Evolutionary conservation across 2,888 invertebrate genomes (phyloP).

Genomic region (Troglohyphantes excavatus): DNA sequence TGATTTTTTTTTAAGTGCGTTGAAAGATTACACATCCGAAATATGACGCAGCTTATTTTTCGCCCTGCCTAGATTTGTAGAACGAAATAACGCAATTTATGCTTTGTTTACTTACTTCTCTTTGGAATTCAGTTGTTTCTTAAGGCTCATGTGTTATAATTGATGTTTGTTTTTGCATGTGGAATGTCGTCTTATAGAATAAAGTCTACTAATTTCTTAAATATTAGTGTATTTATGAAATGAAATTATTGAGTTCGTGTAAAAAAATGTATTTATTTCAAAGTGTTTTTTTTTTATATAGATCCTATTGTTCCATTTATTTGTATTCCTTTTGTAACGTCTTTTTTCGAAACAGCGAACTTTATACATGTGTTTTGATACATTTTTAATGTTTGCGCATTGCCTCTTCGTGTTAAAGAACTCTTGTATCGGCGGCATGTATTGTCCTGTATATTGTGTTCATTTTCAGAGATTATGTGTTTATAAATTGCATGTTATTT

Average conservation of each 20-base stretch:
- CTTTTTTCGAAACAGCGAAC: neutral
- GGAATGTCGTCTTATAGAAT: too few species aligned
- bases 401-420: neutral
- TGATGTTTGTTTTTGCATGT: too few species aligned
- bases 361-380: slow-evolving; percentile 20
- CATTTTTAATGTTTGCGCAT: slow-evolving; percentile 1
- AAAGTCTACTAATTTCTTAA: too few species aligned
- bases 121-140: too few species aligned
- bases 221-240: too few species aligned
- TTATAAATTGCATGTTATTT: neutral
- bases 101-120: too few species aligned
- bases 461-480: neutral
- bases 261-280: neutral
- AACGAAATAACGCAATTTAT: too few species aligned
- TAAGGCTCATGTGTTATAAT: too few species aligned
- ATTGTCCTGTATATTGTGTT: slow-evolving; percentile 3
- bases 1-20: too few species aligned
- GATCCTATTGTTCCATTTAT: slow-evolving; percentile 23
- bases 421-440: slow-evolving; percentile 1
- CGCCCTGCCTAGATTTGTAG: too few species aligned
- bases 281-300: slow-evolving; percentile 11
- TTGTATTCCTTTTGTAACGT: slow-evolving; percentile 8
- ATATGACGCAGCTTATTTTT: too few species aligned
- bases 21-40: too few species aligned
- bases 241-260: neutral